Evolutionary conservation across 2,113 vertebrate species (phyloP), one percentile per base, ranked within the genome.

Genomic region (Glaucomys volans): DNA sequence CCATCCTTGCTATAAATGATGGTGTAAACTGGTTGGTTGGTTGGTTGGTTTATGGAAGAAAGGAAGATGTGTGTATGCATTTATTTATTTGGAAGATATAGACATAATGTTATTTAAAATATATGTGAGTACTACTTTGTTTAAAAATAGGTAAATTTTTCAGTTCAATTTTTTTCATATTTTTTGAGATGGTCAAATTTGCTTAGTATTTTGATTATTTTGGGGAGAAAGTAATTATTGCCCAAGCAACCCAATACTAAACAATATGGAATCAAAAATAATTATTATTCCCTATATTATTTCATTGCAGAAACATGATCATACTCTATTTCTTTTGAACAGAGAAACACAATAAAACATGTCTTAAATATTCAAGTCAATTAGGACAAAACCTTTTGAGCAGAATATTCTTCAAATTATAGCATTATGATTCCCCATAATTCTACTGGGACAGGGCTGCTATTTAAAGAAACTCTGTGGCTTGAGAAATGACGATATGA

Each of bases 381-480:
- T 94, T 96, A 90, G 20, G 64, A 93, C 32, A 84, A 76, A 30
- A 22, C 74, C 87, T 59, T 94, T 89, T 77, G 91, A 97, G 94
- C 76, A 82, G 54, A 90, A 96, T 90, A 95, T 75, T 97, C 96
- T 94, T 96, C 93, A 97, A 91, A 82, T 98, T 90, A 94, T 87
- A 83, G 95, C 66, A 77, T 50, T 77, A 72, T 24, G 94, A 96
- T 67, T 97, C 95, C 95, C 93, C 82, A 93, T 89, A 87, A 96
- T 84, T 94, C 98, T 96, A 91, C 32, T 62, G 93, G 91, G 94
- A 98, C 67, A 77, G 74, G 80, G 96, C 93, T 94, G 89, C 96
- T 98, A 98, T 98, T 98, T 98, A 98, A 97, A 96, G 97, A 98
- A 98, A 98, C 87, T 98, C 95, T 97, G 82, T 96, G 96, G 92